These are phyloP conservation scores for Opisthograptis luteolata DNA, from an alignment of 2,888 invertebrate genomes.

Conservation along the genomic window DNA sequence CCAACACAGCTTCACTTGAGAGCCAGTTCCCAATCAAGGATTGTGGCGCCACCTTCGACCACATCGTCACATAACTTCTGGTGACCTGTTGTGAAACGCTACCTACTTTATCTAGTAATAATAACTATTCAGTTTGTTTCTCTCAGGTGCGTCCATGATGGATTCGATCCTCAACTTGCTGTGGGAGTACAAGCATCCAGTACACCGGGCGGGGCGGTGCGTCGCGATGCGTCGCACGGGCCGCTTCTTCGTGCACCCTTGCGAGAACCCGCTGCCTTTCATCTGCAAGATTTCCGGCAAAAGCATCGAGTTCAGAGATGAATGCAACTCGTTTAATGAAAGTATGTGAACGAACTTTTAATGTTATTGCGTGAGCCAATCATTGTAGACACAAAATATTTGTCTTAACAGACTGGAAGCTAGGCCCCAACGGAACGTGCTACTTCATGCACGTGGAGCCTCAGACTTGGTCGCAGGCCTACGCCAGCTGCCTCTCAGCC, in stretches of 20 bases:
- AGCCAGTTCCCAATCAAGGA: no score
- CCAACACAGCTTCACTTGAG: no score
- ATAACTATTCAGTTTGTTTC: neutral
- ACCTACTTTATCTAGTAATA: no score
- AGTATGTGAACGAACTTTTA: conserved; percentile 38
- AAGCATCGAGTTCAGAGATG: conserved; percentile 38
- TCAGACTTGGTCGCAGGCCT: conserved; percentile 55
- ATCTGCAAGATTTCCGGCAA: conserved; percentile 51
- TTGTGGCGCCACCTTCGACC: no score
- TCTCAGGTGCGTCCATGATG: conserved; percentile 45
- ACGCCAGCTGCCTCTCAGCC: conserved; percentile 50
- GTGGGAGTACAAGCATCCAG: conserved; percentile 53
- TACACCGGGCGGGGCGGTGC: conserved; percentile 49
- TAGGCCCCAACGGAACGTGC: conserved; percentile 48
- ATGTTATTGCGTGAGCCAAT: no score
- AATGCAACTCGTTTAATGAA: conserved; percentile 53
- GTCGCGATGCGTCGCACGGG: conserved; percentile 56
- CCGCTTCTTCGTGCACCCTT: conserved; percentile 50
- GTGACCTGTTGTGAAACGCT: no score
- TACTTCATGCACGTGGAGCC: conserved; percentile 54
- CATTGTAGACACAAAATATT: neutral
- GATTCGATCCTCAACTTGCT: conserved; percentile 53
- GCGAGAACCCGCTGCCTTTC: conserved; percentile 47
- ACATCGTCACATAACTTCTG: no score
- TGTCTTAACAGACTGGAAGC: conserved; percentile 47